phyloP scores from a whole-genome alignment of 2,888 invertebrate species.

The Ochropacha duplaris region DNA sequence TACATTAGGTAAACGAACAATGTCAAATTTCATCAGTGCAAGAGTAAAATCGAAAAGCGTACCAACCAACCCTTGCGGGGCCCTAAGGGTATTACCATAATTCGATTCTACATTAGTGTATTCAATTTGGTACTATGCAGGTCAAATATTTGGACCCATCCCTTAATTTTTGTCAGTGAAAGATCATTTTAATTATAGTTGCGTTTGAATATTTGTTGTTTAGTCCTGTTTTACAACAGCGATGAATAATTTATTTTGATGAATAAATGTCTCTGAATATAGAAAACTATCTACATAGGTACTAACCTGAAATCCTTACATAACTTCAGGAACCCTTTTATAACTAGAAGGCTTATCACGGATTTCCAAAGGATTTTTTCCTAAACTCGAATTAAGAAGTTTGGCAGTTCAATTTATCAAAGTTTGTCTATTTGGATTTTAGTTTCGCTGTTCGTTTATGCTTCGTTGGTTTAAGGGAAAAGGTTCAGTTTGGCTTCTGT shows the following conservation, averaged over 20 bases:
- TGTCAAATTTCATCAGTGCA: constrained; percentile 18
- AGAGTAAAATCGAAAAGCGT: constrained; percentile 15
- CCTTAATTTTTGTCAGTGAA: neutral
- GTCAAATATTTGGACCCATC: neutral
- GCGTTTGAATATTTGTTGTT: neutral
- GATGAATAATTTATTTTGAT: neutral
- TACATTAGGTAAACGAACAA: constrained; percentile 26
- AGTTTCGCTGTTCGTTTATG: neutral
- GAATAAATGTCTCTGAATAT: neutral
- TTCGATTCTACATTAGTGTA: constrained; percentile 2
- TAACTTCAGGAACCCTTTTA: neutral
- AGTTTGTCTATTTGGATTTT: constrained; percentile 3
- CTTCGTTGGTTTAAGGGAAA: constrained; percentile 3
- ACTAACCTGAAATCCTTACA: neutral
- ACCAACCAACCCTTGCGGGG: constrained; percentile 14
- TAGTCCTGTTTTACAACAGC: neutral
- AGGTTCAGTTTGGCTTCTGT: neutral
- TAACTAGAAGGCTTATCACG: neutral
- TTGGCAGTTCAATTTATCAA: constrained; percentile 1
- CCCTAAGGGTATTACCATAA: constrained; percentile 6
- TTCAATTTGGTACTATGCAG: neutral
- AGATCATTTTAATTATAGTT: neutral
- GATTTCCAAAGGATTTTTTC: neutral
- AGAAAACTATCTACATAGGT: neutral
- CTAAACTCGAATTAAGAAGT: constrained; percentile 3